Conservation (phyloP, 64 coral and sea anemone species). For the Montipora sp. region DNA sequence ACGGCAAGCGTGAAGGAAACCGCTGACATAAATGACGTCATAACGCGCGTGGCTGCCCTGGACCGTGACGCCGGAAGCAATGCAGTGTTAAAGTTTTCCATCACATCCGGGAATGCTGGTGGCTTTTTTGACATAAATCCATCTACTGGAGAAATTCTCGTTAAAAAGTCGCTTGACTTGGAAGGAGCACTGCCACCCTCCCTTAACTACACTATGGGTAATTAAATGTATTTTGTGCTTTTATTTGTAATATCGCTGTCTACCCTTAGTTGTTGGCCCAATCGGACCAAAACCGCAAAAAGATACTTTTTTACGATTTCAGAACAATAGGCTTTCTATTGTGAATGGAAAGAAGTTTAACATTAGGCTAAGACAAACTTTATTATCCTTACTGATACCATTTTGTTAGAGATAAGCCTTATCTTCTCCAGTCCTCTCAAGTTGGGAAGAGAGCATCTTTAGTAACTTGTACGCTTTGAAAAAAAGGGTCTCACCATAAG, state of each 20-base stretch:
- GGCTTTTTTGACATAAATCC: constrained; percentile 60
- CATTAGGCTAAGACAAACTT: too few species aligned
- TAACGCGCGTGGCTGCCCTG: constrained; percentile 11
- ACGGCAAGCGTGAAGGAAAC: constrained; percentile 43
- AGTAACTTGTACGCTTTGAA: too few species aligned
- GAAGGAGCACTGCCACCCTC: constrained; percentile 23
- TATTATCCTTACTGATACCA: too few species aligned
- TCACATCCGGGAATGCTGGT: constrained; percentile 60
- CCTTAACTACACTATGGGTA: constrained; percentile 33
- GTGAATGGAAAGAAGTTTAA: too few species aligned
- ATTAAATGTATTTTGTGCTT: neutral
- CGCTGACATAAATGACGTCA: constrained; percentile 10
- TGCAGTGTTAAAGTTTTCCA: constrained; percentile 33
- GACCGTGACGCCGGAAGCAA: constrained; percentile 66
- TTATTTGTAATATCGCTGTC: neutral
- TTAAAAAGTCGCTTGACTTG: constrained; percentile 63
- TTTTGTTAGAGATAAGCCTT: too few species aligned
- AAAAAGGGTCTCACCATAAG: too few species aligned
- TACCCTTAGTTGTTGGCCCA: too few species aligned
- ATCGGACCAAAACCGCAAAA: too few species aligned
- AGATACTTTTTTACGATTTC: neutral
- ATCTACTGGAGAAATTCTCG: constrained; percentile 47
- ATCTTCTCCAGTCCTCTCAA: too few species aligned
- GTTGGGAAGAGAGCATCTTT: too few species aligned
- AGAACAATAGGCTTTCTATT: too few species aligned